Evolutionary conservation across 2,113 vertebrate genomes (phyloP).

Genomic region (Henicopernis longicauda): DNA sequence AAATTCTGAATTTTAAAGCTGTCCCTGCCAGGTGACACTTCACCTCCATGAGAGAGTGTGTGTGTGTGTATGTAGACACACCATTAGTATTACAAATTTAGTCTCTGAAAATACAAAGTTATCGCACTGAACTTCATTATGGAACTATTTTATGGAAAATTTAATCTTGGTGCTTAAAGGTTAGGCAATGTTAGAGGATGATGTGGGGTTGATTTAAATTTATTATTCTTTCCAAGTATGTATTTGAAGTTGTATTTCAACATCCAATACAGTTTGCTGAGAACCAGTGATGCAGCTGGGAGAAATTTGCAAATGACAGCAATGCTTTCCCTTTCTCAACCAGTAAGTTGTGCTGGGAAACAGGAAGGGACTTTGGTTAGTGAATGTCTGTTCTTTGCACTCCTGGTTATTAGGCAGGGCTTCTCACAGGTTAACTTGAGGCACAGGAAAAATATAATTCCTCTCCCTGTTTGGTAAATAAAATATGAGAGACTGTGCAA

Average conservation of each 20-base stretch:
- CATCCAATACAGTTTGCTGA: background rate
- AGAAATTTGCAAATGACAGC: background rate
- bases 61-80: background rate
- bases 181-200: background rate
- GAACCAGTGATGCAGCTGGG: background rate
- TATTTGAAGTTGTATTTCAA: background rate
- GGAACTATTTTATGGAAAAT: background rate
- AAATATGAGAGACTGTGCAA: background rate
- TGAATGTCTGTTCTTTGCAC: background rate
- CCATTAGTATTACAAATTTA: background rate
- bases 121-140: background rate
- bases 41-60: background rate
- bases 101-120: background rate
- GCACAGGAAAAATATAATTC: background rate
- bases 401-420: background rate
- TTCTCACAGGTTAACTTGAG: background rate
- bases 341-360: background rate
- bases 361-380: background rate
- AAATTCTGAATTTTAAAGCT: background rate
- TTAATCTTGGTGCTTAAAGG: background rate
- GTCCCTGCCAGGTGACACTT: background rate
- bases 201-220: background rate
- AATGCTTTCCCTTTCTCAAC: background rate
- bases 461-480: background rate
- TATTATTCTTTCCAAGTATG: background rate